A percentile compares a stretch with the other conserved stretches of the same genome.
phyloP scores from a whole-genome alignment of 2,113 vertebrate species.

The Antigone vipio region DNA sequence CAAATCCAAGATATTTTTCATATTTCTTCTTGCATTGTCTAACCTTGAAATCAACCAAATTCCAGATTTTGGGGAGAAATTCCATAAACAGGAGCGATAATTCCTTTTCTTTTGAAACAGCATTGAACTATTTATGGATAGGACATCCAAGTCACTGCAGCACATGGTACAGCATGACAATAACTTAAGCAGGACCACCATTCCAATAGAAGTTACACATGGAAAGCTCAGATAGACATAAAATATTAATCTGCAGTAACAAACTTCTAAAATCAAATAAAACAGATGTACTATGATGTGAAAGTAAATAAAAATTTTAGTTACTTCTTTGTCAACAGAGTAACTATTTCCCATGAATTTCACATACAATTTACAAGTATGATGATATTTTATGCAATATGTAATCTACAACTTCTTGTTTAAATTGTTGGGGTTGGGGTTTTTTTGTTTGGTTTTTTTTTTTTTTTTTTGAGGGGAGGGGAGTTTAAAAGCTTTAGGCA shows the following conservation, averaged over 20 bases:
- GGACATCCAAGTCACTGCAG: neutral
- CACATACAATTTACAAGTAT: neutral
- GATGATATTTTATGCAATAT: neutral
- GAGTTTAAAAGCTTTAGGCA: neutral
- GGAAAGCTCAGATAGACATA: neutral
- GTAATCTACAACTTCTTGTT: neutral
- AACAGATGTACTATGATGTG: neutral
- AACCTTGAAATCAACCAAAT: neutral
- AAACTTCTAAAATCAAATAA: neutral
- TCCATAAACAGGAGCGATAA: neutral
- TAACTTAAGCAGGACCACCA: neutral
- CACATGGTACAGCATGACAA: neutral
- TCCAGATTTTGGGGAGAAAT: neutral
- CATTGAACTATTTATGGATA: neutral
- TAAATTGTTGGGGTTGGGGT: neutral
- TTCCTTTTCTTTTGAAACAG: neutral
- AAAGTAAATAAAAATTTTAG: neutral
- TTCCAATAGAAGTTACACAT: neutral
- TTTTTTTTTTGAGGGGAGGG: neutral
- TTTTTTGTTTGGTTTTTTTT: too few relatives aligned
- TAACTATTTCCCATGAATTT: neutral
- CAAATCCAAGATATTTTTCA: neutral
- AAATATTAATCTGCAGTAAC: neutral
- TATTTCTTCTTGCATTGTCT: neutral
- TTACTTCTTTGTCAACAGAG: neutral